These are phyloP conservation scores for Dendrolimus pini DNA, from an alignment of 2,888 invertebrate species.

Conservation along the genomic window DNA sequence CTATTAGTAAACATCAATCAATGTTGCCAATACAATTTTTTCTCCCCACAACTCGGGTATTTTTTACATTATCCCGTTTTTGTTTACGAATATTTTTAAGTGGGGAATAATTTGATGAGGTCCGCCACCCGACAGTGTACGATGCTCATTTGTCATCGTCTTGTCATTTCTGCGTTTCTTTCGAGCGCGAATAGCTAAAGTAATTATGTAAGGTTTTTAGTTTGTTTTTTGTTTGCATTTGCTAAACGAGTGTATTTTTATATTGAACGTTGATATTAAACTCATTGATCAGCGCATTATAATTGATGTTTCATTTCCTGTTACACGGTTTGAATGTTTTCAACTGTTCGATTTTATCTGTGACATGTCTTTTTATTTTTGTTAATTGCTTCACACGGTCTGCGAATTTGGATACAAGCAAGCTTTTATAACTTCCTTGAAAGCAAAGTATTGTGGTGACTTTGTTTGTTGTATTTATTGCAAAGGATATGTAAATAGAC, in stretches of 20 bases:
- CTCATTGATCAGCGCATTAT: neutral
- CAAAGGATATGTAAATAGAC: no score
- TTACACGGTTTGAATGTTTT: conserved; percentile 14
- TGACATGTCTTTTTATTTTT: no score
- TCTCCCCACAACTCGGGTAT: conserved; percentile 56
- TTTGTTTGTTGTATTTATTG: no score
- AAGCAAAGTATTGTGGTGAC: no score
- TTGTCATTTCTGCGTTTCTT: conserved; percentile 76
- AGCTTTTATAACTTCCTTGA: no score
- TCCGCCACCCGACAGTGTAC: conserved; percentile 73
- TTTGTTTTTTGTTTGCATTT: conserved; percentile 40
- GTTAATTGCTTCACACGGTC: no score
- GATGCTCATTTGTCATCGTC: conserved; percentile 76
- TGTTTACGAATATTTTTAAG: conserved; percentile 75
- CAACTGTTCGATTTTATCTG: conserved; percentile 5
- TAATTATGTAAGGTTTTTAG: conserved; percentile 71
- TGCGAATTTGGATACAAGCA: no score
- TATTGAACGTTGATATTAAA: conserved; percentile 20
- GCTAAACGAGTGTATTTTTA: neutral
- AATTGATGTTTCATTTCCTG: conserved; percentile 11
- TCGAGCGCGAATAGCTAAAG: conserved; percentile 68
- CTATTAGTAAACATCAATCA: conserved; percentile 77
- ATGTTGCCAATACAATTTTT: conserved; percentile 77
- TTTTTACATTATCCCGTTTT: conserved; percentile 67
- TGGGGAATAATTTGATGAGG: conserved; percentile 77